Conservation (phyloP, 2,888 invertebrate genomes). For the Strigamia transsilvanica region DNA sequence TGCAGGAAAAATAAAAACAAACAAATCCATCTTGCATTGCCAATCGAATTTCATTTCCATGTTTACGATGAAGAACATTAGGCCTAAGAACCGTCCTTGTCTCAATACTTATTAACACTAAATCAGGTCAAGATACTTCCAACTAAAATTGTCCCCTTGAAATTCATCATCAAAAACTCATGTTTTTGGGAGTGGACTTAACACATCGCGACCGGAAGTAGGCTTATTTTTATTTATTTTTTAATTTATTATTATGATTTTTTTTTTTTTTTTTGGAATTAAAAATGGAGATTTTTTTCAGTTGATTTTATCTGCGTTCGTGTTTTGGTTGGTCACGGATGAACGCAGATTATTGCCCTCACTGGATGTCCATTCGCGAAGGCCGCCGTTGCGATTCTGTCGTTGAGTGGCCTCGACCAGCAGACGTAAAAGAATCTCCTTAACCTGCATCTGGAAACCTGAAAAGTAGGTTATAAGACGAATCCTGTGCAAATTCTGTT, state of each 20-base stretch:
- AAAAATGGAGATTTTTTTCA: too few relatives aligned
- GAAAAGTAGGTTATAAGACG: constrained; percentile 22
- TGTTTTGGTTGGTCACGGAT: constrained; percentile 23
- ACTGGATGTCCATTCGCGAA: not conserved
- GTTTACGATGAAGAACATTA: not conserved
- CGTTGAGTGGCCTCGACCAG: constrained; percentile 34
- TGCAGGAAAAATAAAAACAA: not conserved
- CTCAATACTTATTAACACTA: not conserved
- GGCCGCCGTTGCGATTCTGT: constrained; percentile 26
- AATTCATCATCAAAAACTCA: not conserved
- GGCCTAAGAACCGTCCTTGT: constrained; percentile 12
- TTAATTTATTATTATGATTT: not conserved
- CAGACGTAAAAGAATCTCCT: constrained; percentile 27
- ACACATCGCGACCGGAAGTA: not conserved
- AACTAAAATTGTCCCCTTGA: constrained; percentile 6
- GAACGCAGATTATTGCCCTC: constrained; percentile 28
- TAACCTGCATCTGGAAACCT: constrained; percentile 31
- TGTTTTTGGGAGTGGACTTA: not conserved
- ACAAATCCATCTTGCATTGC: too few relatives aligned
- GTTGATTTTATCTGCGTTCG: not conserved
- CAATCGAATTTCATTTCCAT: too few relatives aligned
- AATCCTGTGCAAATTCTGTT: not conserved
- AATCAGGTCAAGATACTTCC: not conserved
- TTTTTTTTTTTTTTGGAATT: not conserved
- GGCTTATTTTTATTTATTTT: not conserved